phyloP scores from a whole-genome alignment of 1,140 invertebrate species.

The Theocolax elegans region DNA sequence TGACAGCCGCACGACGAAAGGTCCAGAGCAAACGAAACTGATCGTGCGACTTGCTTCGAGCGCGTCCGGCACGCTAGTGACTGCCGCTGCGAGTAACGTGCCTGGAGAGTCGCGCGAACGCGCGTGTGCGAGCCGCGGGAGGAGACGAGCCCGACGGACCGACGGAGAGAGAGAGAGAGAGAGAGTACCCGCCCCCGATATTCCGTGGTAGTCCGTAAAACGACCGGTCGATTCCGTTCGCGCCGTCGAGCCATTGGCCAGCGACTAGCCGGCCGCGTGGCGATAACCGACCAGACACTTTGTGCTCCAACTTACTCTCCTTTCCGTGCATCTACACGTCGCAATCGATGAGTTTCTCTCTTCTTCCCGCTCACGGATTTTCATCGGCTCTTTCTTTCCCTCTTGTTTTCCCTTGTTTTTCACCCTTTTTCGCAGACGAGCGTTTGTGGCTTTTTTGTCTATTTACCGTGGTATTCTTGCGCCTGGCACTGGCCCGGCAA shows the following conservation, averaged over 20 bases:
- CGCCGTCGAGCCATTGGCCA: constrained; percentile 21
- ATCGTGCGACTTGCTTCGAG: constrained; percentile 49
- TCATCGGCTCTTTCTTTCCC: background rate
- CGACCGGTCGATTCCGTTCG: constrained; percentile 30
- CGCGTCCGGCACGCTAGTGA: constrained; percentile 59
- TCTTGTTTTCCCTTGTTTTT: background rate
- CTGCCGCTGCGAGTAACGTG: constrained; percentile 35
- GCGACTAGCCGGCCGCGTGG: constrained; percentile 32
- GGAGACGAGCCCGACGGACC: background rate
- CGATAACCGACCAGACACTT: no score
- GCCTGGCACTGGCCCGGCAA: background rate
- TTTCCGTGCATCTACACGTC: no score
- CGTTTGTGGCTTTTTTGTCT: no score
- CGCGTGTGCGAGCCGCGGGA: background rate
- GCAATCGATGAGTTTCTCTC: background rate
- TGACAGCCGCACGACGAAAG: no score
- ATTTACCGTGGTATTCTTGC: no score
- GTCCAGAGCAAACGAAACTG: no score
- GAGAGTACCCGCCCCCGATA: constrained; percentile 20
- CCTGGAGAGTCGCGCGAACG: constrained; percentile 36
- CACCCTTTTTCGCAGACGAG: background rate
- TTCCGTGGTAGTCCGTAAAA: constrained; percentile 8
- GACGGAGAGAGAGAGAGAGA: constrained; percentile 31
- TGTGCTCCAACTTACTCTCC: no score
- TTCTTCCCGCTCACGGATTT: no score